Evolutionary conservation across 35 echinoderm and acorn worm genomes (phyloP).

Genomic region (Ophioderma brevispina): DNA sequence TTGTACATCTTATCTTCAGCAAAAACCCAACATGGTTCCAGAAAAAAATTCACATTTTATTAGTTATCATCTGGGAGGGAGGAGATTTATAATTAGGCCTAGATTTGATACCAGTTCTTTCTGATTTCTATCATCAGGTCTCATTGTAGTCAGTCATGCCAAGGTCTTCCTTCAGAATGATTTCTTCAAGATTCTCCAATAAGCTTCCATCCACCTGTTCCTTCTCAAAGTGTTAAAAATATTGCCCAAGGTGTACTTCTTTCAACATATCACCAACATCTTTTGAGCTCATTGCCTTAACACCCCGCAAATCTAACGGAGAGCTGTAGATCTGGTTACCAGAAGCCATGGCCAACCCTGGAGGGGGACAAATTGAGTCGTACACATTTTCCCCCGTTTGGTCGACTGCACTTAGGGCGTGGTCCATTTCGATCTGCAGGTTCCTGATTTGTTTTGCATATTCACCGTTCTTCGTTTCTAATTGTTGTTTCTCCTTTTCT

Average conservation of each 20-base stretch:
- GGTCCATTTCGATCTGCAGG: conserved; percentile 17
- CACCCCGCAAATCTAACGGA: neutral
- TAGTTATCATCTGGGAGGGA: too few relatives aligned
- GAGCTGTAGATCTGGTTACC: neutral
- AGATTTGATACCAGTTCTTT: too few relatives aligned
- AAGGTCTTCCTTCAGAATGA: conserved; percentile 57
- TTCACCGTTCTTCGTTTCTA: neutral
- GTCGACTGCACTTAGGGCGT: too few relatives aligned
- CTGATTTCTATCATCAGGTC: too few relatives aligned
- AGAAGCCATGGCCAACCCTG: too few relatives aligned
- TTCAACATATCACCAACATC: conserved; percentile 9
- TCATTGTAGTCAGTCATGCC: conserved; percentile 66
- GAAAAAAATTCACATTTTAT: too few relatives aligned
- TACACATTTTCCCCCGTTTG: neutral
- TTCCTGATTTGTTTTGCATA: neutral
- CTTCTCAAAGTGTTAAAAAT: conserved; percentile 43
- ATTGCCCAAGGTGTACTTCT: conserved; percentile 34
- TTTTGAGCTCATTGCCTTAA: neutral
- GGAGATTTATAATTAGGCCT: too few relatives aligned
- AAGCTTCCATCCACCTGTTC: conserved; percentile 63
- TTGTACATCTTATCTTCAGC: too few relatives aligned
- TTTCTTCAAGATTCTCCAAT: conserved; percentile 32
- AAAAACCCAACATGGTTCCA: too few relatives aligned
- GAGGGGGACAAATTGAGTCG: neutral
- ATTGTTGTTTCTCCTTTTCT: neutral